Base-by-base conservation (phyloP, 2,888 invertebrate species). In the Thecocarcelia acutangulata region DNA sequence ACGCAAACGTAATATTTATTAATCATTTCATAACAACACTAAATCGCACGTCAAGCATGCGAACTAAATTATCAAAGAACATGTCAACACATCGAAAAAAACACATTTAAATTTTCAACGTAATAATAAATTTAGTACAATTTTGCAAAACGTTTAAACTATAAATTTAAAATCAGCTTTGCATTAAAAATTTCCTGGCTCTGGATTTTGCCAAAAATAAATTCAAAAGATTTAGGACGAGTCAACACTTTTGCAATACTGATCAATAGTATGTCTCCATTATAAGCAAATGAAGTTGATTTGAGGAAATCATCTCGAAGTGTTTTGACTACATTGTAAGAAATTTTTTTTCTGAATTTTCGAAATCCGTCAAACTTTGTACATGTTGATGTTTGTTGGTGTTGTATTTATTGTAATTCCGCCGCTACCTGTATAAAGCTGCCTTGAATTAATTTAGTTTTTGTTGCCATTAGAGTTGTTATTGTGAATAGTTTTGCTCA, bases 101-200 rank as follows among this genome's bases (percentile, higher is more conserved):
- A 9, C 33, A 33, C 33, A 33, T 8, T 33, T 33, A 5, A 8
- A 33, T 33, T 44, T 44, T 15, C 44, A 15, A 15, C 15, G 15
- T 44, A 44, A 15, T 15, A 1, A 44, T 33, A 42, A 42, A 42
- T 12, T 42, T 5, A 5, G 2, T 42, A 42, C n/a, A 42, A n/a
- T n/a, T n/a, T 42, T 5, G 13, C 2, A 0, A 42, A 44, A n/a
- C 44, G 12, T 5, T 44, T 44, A n/a, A 44, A n/a, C 44, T 44
- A n/a, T 13, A 44, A n/a, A 44, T 13, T 13, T 4, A 3, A 13
- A 44, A 4, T 33, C 48, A 2, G 42, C 48, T 44, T 50, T 58
- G n/a, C 11, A 33, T 12, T 11, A 68, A 79, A 63, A 9, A 68
- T 68, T 73, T 79, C 78, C 69, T 74, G 63, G 50, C 61, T 80